phyloP scores from a whole-genome alignment of 2,113 vertebrate genomes.

The Microtus pennsylvanicus region DNA sequence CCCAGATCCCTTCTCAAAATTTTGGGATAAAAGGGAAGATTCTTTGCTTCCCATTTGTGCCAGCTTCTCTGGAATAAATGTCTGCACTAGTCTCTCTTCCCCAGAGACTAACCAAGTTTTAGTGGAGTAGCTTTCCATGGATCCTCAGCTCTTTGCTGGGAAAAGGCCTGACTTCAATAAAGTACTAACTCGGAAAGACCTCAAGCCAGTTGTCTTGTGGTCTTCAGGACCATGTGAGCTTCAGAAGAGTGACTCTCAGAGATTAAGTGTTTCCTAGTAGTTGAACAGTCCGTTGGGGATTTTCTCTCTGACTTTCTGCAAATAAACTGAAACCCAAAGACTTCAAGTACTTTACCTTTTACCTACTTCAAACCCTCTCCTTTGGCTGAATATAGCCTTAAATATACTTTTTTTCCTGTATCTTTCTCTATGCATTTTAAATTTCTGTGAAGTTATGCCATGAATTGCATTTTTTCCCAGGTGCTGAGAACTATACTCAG shows the following conservation, averaged over 20 bases:
- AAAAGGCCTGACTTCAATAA: slow-evolving; percentile 44
- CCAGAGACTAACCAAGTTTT: background rate
- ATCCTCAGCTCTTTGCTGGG: background rate
- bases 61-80: background rate
- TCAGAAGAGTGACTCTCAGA: background rate
- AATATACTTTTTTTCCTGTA: background rate
- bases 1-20: background rate
- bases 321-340: background rate
- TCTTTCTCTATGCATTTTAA: background rate
- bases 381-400: background rate
- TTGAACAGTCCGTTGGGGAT: background rate
- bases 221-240: background rate
- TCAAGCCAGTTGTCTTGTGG: background rate
- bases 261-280: background rate
- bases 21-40: background rate
- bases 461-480: background rate
- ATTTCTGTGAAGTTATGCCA: background rate
- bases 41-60: background rate
- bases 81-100: background rate
- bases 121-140: background rate
- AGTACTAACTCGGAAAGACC: background rate
- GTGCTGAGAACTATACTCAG: too few relatives aligned
- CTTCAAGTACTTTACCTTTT: background rate
- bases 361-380: background rate
- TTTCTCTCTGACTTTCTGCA: slow-evolving; percentile 19